Percentiles rank a stretch among this genome's conserved stretches.
These are phyloP conservation scores for Lates japonicus DNA, from an alignment of 2,797 vertebrate genomes.

Conservation along the genomic window DNA sequence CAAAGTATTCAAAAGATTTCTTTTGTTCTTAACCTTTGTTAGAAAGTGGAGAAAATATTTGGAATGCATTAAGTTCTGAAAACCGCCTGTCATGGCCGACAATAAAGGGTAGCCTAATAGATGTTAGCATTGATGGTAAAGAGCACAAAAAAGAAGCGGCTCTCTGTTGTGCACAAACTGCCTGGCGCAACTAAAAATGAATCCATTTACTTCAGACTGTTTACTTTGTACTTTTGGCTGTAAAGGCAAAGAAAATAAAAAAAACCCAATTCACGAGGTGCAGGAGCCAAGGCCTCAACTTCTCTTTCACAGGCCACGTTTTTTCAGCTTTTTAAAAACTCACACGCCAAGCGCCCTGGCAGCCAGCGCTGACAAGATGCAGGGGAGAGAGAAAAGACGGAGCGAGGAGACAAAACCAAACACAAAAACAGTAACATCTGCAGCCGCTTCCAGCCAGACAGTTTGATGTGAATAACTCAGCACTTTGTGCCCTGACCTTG, in stretches of 20 bases:
- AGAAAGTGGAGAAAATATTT: constrained; percentile 83
- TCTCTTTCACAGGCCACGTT: constrained; percentile 83
- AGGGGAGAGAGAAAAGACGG: constrained; percentile 69
- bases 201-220: constrained; percentile 87
- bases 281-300: constrained; percentile 84
- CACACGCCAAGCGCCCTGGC: constrained; percentile 83
- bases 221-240: constrained; percentile 90
- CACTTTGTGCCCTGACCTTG: constrained; percentile 91
- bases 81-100: constrained; percentile 83
- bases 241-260: constrained; percentile 77
- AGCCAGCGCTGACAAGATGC: constrained; percentile 80
- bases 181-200: constrained; percentile 87
- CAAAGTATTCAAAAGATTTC: constrained; percentile 79
- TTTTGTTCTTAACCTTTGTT: constrained; percentile 71
- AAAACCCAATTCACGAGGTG: constrained; percentile 76
- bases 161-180: constrained; percentile 81
- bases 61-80: constrained; percentile 83
- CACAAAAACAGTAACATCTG: constrained; percentile 90
- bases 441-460: constrained; percentile 89
- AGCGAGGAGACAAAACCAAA: constrained; percentile 82
- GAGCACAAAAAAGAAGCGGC: constrained; percentile 82
- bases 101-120: constrained; percentile 82
- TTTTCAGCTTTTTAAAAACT: constrained; percentile 85
- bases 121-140: constrained; percentile 82
- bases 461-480: constrained; percentile 94